Evolutionary conservation across 2,888 invertebrate species (phyloP).

Genomic region (Clusia tigrina): DNA sequence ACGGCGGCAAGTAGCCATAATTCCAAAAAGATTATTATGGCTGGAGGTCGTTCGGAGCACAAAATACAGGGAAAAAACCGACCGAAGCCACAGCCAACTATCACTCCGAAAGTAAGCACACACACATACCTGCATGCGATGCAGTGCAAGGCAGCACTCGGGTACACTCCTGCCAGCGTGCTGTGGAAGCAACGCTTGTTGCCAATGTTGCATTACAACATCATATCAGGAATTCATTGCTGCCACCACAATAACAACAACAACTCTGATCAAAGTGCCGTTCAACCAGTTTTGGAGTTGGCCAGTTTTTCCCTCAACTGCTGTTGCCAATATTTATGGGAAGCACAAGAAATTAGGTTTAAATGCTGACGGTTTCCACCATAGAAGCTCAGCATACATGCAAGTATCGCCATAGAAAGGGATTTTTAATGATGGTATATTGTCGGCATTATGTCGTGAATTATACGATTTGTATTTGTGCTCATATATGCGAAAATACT

Average conservation of each 20-base stretch:
- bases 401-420: conserved; percentile 2
- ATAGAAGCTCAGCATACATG: not conserved
- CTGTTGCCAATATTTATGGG: not conserved
- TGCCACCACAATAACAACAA: not conserved
- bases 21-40: conserved; percentile 11
- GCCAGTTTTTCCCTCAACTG: not conserved
- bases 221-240: not conserved
- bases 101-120: too few species aligned
- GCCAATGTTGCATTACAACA: not conserved
- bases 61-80: not conserved
- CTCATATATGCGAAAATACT: too few species aligned
- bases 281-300: not conserved
- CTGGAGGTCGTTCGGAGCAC: conserved; percentile 1
- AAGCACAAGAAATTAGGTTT: not conserved
- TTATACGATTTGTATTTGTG: too few species aligned
- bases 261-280: not conserved
- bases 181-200: not conserved
- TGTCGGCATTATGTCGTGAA: too few species aligned
- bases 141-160: too few species aligned
- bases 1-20: conserved; percentile 6
- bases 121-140: not conserved
- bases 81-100: not conserved
- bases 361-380: not conserved
- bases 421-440: too few species aligned
- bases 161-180: too few species aligned